Evolutionary conservation across 2,797 vertebrate species (phyloP), one percentile per base, ranked within the genome.

Genomic region (Catamblyrhynchus diadema): DNA sequence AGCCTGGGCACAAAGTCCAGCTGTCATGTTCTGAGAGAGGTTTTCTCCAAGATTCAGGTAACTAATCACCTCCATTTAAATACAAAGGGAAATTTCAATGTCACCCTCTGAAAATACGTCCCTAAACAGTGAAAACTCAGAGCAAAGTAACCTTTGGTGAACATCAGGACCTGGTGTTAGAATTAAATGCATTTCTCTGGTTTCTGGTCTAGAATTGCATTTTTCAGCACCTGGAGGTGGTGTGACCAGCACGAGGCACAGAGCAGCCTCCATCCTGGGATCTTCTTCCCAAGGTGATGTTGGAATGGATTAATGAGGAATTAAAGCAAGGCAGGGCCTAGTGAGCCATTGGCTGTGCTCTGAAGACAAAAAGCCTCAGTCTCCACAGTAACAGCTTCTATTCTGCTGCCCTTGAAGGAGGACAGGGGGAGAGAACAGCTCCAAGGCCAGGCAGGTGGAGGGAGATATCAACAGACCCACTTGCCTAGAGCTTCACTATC

Each of bases 1-100:
- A 78, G 23, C 44, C 33, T 20, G 6, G 19, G 16, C 4, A 5
- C 30, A 33, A 59, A 30, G 20, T 30, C 32, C 6, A 10, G 6
- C 30, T 33, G 30, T 35, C 0, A 1, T 1, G 0, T 62, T 64
- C 53, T 17, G 19, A 74, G 62, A 57, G 11, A 65, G 24, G 27
- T 50, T 57, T 69, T 75, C 83, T 66, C 44, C 44, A 44, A 47
- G 30, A 48, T 30, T 59, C 5, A 2, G 10, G 12, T 32, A 60
- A 73, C 19, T 53, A 42, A 75, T 51, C 42, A 37, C 22, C 35
- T 62, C 22, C 6, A 41, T 54, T 77, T 70, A 65, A 86, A 47
- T 14, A 45, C 27, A 73, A 23, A 51, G 10, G 20, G 25, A 70
- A 61, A 74, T 47, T 37, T 53, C 48, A 80, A 35, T 39, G 53